Base-by-base conservation (phyloP, 2,797 vertebrate genomes). In the Labeo calbasu region DNA sequence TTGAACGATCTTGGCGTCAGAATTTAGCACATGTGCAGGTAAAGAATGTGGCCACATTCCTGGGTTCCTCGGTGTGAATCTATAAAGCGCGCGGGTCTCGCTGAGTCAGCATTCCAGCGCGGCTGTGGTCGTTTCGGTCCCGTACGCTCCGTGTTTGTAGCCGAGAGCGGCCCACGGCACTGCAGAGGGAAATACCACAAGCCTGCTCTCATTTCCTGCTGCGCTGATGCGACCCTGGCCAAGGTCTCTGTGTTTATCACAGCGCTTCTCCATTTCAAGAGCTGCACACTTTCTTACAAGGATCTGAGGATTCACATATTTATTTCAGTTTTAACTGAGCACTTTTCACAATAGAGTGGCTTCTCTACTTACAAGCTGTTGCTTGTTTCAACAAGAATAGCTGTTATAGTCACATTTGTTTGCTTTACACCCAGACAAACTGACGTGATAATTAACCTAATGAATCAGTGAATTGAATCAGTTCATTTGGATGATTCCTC, bases 171-270 rank as follows among this genome's bases (percentile, higher is more conserved):
- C 79, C 66, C 51, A 17, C 32, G 13, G 15, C 15, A 5, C 51
- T 15, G 53, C 40, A 68, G 90, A 77, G 89, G 94, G 94, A 94
- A 95, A 94, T 93, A 85, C 92, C 92, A 86, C 79, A 87, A 80
- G 82, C 65, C 84, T 72, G 73, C 86, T 87, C 92, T 78, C 48
- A 84, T 84, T 95, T 94, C 94, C 94, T 92, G 88, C 61, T 50
- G 71, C 48, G 32, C 72, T 32, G 84, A 36, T 61, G 72, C 77
- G 57, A 46, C 57, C 69, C 61, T 51, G 65, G 48, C 90, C 85
- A 85, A 80, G 70, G 86, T 88, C 91, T 80, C 46, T 85, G 86
- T 92, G 91, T 93, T 92, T 91, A 87, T 91, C 70, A 80, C 55
- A 85, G 25, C 76, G 43, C 65, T 55, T 86, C 72, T 28, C 55